A percentile compares a stretch with the other conserved stretches of the same genome.
Evolutionary conservation across 2,888 invertebrate species (phyloP).

Genomic region (Orchesella flavescens): DNA sequence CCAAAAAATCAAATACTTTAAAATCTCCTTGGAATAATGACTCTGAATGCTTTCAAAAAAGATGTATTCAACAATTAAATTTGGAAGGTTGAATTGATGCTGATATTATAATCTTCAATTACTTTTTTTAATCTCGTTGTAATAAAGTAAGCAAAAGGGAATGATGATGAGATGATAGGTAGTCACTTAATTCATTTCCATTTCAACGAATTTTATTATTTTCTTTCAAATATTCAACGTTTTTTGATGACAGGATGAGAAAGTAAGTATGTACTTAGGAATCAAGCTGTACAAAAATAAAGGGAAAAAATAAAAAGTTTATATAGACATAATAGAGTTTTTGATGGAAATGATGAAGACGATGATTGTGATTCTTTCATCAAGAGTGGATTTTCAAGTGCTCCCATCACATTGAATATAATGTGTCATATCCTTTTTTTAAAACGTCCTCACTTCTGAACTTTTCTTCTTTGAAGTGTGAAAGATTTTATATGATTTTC

Average conservation of each 20-base stretch:
- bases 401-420: neutral
- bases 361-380: conserved; percentile 8
- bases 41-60: too few species aligned
- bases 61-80: too few species aligned
- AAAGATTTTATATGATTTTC: conserved; percentile 23
- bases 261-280: neutral
- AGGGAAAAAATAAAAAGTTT: conserved; percentile 1
- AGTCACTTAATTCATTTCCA: too few species aligned
- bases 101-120: too few species aligned
- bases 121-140: too few species aligned
- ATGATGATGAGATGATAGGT: too few species aligned
- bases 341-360: neutral
- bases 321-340: conserved; percentile 5
- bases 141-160: too few species aligned
- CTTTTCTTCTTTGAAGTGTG: conserved; percentile 45
- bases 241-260: conserved; percentile 19
- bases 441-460: conserved; percentile 19
- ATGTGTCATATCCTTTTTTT: conserved; percentile 48
- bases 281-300: too few species aligned
- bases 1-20: too few species aligned
- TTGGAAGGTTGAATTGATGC: too few species aligned
- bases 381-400: conserved; percentile 37
- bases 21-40: too few species aligned
- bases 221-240: neutral
- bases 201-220: too few species aligned